phyloP scores from a whole-genome alignment of 2,888 invertebrate species.

The Eurois occulta region DNA sequence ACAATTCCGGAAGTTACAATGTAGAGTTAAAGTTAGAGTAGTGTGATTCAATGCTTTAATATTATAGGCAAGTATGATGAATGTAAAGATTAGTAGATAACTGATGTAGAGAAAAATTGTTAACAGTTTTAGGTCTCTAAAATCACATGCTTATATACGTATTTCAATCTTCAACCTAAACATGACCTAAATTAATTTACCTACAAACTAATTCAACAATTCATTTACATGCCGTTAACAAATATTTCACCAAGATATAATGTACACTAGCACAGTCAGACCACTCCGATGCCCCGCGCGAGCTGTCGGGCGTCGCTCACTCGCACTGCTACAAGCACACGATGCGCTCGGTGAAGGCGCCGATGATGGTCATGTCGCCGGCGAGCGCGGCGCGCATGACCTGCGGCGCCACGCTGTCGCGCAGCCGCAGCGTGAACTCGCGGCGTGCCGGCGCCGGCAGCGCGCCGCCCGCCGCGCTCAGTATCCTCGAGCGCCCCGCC shows the following conservation, averaged over 20 bases:
- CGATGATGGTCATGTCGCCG: constrained; percentile 83
- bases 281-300: background rate
- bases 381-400: constrained; percentile 85
- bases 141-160: constrained; percentile 49
- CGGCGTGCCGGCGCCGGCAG: constrained; percentile 80
- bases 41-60: constrained; percentile 23
- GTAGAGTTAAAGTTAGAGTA: constrained; percentile 28
- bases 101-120: constrained; percentile 29
- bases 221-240: constrained; percentile 61
- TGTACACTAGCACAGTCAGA: constrained; percentile 37
- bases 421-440: constrained; percentile 85
- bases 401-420: constrained; percentile 82
- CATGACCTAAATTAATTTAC: constrained; percentile 58
- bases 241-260: constrained; percentile 42
- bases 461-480: constrained; percentile 79
- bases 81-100: constrained; percentile 10
- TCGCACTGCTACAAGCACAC: constrained; percentile 82
- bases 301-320: constrained; percentile 2
- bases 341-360: constrained; percentile 86
- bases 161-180: constrained; percentile 51
- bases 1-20: constrained; percentile 35
- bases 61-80: constrained; percentile 38
- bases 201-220: constrained; percentile 66
- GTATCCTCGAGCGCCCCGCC: constrained; percentile 78
- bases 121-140: constrained; percentile 51